Evolutionary conservation across 2,888 invertebrate species (phyloP), one percentile per base, ranked within the genome.

Genomic region (Neoscelio sp.): DNA sequence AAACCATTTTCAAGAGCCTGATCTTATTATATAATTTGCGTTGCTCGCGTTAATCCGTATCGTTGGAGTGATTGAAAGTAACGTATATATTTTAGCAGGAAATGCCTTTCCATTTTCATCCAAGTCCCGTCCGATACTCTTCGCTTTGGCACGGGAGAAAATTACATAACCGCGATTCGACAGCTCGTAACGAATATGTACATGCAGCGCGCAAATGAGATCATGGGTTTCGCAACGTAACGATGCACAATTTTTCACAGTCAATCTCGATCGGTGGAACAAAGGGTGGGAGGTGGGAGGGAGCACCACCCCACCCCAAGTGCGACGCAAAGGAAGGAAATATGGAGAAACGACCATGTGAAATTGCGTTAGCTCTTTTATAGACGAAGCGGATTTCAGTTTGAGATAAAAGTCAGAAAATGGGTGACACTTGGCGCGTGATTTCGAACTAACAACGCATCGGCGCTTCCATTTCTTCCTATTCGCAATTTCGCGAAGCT

Each of bases 171-270:
- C 77, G 30, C 77, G 62, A 78, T 65, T 78, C 78, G 71, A 65
- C 78, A 71, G 77, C 58, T 65, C 64, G 70, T 77, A 77, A 77
- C 56, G 70, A 77, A 70, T 77, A 77, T 70, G 70, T 70, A 70
- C 70, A 42, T 73, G 60, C 64, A 33, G 44, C 38, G 76, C 78
- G 75, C 78, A 81, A 84, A 82, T 80, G 82, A 81, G 83, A 83
- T 81, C 81, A 83, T 82, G 62, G 62, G 70, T 52, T 81, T 48
- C 48, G 52, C 70, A 70, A 10, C 35, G 64, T 35, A 76, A 68
- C 62, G 44, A 64, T 56, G 70, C 80, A 67, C 80, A 76, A 81
- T 81, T 80, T 82, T 82, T 83, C 82, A 77, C 79, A 78, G 80
- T 81, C 82, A 76, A 80, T 80, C 71, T 68, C 78, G 73, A 65